A percentile compares a stretch with the other conserved stretches of the same genome.
These are phyloP conservation scores for Rousettus madagascariensis DNA, from an alignment of 2,797 vertebrate species.

Conservation along the genomic window DNA sequence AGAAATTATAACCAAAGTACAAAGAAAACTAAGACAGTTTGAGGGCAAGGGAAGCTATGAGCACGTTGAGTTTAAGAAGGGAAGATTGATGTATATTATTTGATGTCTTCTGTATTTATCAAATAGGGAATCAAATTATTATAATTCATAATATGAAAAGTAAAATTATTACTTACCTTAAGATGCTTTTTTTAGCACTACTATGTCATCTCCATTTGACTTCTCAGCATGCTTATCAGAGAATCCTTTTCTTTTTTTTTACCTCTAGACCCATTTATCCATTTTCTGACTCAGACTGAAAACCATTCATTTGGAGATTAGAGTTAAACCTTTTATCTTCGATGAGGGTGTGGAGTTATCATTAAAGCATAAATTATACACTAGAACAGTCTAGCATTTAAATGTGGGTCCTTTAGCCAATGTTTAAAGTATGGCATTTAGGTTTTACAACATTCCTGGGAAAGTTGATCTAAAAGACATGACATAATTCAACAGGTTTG, in stretches of 20 bases:
- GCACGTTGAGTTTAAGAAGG: not conserved
- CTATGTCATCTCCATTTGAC: not conserved
- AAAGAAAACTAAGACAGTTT: not conserved
- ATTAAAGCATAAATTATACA: constrained; percentile 44
- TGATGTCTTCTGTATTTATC: not conserved
- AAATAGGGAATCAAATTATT: not conserved
- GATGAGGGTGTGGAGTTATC: not conserved
- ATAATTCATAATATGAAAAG: not conserved
- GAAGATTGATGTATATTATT: not conserved
- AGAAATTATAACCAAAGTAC: not conserved
- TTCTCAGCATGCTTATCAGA: not conserved
- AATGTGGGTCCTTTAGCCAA: not conserved
- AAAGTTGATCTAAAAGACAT: not conserved
- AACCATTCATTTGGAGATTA: not conserved
- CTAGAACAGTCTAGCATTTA: not conserved
- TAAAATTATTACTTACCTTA: not conserved
- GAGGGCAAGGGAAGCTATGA: not conserved
- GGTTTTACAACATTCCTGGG: not conserved
- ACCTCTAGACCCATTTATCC: not conserved
- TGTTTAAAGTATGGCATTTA: not conserved
- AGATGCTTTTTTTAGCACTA: not conserved
- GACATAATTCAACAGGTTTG: not conserved
- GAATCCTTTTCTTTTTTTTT: not conserved
- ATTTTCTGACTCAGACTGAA: not conserved
- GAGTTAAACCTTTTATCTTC: constrained; percentile 46